Evolutionary conservation across 2,888 invertebrate species (phyloP).

Genomic region (Napeogenes inachia): DNA sequence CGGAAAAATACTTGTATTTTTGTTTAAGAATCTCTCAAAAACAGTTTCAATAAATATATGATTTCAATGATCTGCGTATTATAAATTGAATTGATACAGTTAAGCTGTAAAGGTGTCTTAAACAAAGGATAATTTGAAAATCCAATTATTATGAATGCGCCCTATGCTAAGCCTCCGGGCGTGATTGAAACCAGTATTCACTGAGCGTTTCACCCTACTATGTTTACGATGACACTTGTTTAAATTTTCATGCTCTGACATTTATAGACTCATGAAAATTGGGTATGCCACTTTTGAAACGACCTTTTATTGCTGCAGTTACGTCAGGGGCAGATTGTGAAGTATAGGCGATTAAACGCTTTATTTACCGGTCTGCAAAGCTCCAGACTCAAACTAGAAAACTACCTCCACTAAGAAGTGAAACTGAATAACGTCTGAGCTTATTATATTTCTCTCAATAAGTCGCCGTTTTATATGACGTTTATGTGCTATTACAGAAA

Average conservation of each 20-base stretch:
- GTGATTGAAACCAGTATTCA: conserved; percentile 18
- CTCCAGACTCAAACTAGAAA: conserved; percentile 38
- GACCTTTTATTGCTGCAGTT: conserved; percentile 43
- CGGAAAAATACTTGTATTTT: too few species aligned
- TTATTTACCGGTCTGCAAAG: conserved; percentile 52
- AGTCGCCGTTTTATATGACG: conserved; percentile 47
- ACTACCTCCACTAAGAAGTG: conserved; percentile 53
- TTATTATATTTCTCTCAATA: conserved; percentile 56
- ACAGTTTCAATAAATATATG: too few species aligned
- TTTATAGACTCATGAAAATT: conserved; percentile 45
- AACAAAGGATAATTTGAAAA: conserved; percentile 2
- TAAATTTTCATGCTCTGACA: conserved; percentile 51
- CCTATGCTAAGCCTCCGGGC: conserved; percentile 9
- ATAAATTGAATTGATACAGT: not conserved
- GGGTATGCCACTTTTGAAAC: conserved; percentile 39
- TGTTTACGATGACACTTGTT: conserved; percentile 40
- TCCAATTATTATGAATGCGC: conserved; percentile 5
- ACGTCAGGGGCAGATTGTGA: conserved; percentile 58
- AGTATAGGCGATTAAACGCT: conserved; percentile 56
- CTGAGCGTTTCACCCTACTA: conserved; percentile 26
- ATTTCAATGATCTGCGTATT: not conserved
- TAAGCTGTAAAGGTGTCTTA: not conserved
- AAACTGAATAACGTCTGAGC: conserved; percentile 51
- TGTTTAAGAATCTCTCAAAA: too few species aligned
- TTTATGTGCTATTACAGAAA: conserved; percentile 49